phyloP scores from a whole-genome alignment of 2,888 invertebrate genomes.

The Empis livida region DNA sequence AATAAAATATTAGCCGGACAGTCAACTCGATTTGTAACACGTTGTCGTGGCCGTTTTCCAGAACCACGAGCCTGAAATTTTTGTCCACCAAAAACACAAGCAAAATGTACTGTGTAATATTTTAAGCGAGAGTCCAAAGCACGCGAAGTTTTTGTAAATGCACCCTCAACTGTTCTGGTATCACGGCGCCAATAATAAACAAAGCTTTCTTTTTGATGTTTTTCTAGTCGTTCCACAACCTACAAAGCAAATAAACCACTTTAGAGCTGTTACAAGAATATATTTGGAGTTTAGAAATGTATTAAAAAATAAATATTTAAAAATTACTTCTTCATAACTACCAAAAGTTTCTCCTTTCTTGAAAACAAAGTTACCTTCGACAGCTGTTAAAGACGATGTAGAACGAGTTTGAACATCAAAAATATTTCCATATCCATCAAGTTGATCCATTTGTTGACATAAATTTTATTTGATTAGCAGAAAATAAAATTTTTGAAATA shows the following conservation, averaged over 20 bases:
- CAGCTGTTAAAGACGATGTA: background rate
- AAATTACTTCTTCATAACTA: constrained; percentile 33
- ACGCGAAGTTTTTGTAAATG: constrained; percentile 35
- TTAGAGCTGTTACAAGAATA: too few species aligned
- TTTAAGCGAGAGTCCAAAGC: constrained; percentile 31
- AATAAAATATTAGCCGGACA: constrained; percentile 36
- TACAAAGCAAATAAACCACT: too few species aligned
- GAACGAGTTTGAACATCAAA: too few species aligned
- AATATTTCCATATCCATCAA: too few species aligned
- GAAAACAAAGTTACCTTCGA: constrained; percentile 27
- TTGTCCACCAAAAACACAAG: constrained; percentile 37
- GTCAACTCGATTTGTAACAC: constrained; percentile 28
- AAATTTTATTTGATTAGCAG: too few species aligned
- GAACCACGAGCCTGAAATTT: constrained; percentile 33
- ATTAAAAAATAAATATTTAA: background rate
- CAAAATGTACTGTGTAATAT: constrained; percentile 36
- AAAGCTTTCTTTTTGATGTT: constrained; percentile 31
- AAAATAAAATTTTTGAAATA: too few species aligned
- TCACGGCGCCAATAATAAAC: constrained; percentile 37
- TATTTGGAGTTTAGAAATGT: too few species aligned
- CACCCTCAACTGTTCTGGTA: constrained; percentile 35
- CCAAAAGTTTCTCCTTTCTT: constrained; percentile 34
- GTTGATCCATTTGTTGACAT: too few species aligned
- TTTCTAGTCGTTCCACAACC: constrained; percentile 17
- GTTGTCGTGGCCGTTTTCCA: constrained; percentile 32